phyloP scores from a whole-genome alignment of 2,888 invertebrate genomes.

The Aleiodes leptofemur region DNA sequence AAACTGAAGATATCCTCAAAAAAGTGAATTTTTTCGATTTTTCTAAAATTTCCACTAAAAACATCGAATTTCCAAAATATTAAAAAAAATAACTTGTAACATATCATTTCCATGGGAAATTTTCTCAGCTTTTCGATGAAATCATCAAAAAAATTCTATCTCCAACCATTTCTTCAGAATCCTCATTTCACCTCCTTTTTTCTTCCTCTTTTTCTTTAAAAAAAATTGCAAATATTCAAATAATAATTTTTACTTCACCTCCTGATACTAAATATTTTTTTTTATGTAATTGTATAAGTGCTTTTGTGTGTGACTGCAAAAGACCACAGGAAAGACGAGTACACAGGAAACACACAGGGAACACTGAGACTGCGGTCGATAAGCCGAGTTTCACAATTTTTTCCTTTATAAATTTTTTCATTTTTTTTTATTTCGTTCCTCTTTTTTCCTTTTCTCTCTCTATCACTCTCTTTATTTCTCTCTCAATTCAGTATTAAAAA shows the following conservation, averaged over 20 bases:
- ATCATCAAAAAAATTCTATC: too few species aligned
- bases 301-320: not conserved
- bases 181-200: not conserved
- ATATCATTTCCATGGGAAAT: too few species aligned
- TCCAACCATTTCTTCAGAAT: too few species aligned
- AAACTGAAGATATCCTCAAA: too few species aligned
- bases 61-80: too few species aligned
- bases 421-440: not conserved
- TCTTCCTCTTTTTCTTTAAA: not conserved
- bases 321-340: constrained; percentile 29
- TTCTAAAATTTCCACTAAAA: too few species aligned
- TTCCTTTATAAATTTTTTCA: not conserved
- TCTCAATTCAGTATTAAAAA: not conserved
- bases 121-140: too few species aligned
- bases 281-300: not conserved
- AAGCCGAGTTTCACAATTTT: constrained; percentile 31
- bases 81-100: too few species aligned
- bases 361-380: constrained; percentile 13
- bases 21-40: too few species aligned
- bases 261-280: constrained; percentile 3
- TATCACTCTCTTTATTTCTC: too few species aligned
- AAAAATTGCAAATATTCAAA: not conserved
- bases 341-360: constrained; percentile 19
- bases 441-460: not conserved
- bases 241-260: not conserved